Base-by-base conservation (phyloP, 2,888 invertebrate genomes). In the Eristalinus aeneus region DNA sequence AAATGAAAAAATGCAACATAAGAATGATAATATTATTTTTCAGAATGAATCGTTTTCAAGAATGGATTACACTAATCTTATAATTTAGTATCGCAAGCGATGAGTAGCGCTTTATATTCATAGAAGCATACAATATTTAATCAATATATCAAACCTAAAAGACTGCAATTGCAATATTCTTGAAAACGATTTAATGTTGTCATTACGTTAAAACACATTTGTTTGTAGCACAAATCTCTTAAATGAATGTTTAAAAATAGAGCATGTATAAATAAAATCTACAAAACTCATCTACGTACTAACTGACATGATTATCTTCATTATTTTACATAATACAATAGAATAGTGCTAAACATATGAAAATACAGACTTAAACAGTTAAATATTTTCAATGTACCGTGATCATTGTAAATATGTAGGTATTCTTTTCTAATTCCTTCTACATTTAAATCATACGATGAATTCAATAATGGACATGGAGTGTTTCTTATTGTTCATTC, bases 261-360 rank as follows among this genome's bases (percentile, higher is more conserved):
- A 54, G 23, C 12, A 23, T 53, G 16, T 69, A 56, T 12, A 61
- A 65, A 68, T 56, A 56, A 67, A 63, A 53, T 60, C 27, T 64
- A 78, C 22, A 32, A 65, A 46, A 60, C 12, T 65, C 34, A 20
- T 32, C 72, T 79, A 72, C 60, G 60, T 79, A 61, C 67, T 75
- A 60, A 53, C 22, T 58, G 65, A 72, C 72, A 79, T 73, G 67
- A 79, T 72, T 78, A 58, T 2, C 39, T 58, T 78, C 58, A 64
- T 46, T 46, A 46, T 46, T 46, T 46, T 46, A 16, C 46, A 16
- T 46, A 39, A 56, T 58, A n/a, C 61, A 76, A 69, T 16, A 60
- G 16, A 61, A 67, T 60, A 61, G 61, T 46, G 53, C 46, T 77
- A 56, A 36, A 69, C 36, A 69, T 46, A 31, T 16, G 60, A 63